Conservation (phyloP, 2,113 vertebrate genomes). For the Leptocoma aspasia region DNA sequence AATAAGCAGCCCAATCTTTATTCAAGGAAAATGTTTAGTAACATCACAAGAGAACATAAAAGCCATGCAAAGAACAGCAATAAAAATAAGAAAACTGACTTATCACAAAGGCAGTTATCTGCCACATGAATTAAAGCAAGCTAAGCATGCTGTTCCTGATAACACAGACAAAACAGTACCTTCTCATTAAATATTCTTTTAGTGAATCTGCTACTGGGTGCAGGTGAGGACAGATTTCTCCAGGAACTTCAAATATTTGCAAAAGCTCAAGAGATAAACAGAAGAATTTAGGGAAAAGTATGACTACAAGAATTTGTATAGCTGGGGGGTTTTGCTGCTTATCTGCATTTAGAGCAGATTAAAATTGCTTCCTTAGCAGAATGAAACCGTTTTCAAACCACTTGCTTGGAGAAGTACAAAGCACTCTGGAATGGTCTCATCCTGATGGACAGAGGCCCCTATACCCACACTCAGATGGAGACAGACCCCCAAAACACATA, state of each 20-base stretch:
- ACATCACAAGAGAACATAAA: conserved; percentile 28
- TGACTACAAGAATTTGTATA: background rate
- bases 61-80: background rate
- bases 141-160: background rate
- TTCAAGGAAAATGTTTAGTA: background rate
- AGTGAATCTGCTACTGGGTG: background rate
- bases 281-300: background rate
- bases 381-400: background rate
- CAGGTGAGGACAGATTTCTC: background rate
- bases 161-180: background rate
- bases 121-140: background rate
- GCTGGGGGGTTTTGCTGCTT: background rate
- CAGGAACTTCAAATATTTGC: conserved; percentile 46
- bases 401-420: background rate
- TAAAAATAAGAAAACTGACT: conserved; percentile 7
- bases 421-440: background rate
- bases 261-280: background rate
- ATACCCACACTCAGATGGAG: background rate
- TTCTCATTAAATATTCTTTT: conserved; percentile 38
- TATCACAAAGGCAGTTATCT: conserved; percentile 23
- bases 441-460: background rate
- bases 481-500: background rate
- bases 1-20: background rate
- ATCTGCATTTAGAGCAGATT: background rate
- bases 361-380: background rate